Percentiles rank a stretch among this genome's conserved stretches.
Conservation (phyloP, 1,140 invertebrate genomes). For the Orussus abietinus region DNA sequence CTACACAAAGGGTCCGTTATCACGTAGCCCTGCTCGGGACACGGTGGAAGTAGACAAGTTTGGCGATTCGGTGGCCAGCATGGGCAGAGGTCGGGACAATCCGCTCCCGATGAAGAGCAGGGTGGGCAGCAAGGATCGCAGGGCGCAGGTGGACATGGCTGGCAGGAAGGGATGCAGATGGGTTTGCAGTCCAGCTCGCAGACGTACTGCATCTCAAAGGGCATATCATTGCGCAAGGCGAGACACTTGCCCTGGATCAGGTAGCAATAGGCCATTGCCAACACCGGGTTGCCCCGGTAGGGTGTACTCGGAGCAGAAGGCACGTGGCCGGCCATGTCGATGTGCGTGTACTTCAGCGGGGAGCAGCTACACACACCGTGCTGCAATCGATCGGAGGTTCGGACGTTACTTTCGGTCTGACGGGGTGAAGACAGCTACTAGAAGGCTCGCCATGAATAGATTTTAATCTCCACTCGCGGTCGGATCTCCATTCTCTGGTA, state of each 20-base stretch:
- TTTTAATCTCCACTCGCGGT: too few species aligned
- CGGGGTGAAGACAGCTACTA: too few species aligned
- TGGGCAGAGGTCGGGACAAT: slow-evolving; percentile 2
- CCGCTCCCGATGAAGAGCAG: slow-evolving; percentile 10
- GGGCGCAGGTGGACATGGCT: not conserved
- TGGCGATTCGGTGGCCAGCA: slow-evolving; percentile 1
- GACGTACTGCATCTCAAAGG: slow-evolving; percentile 34
- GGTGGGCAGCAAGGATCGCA: slow-evolving; percentile 14
- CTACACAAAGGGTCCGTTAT: slow-evolving; percentile 23
- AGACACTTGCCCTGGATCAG: slow-evolving; percentile 43
- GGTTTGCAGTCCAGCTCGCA: slow-evolving; percentile 32
- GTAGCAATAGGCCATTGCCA: slow-evolving; percentile 41
- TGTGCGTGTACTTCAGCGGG: slow-evolving; percentile 45
- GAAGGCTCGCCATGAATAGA: too few species aligned
- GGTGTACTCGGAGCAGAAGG: slow-evolving; percentile 18
- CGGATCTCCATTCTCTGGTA: too few species aligned
- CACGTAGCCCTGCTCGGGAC: slow-evolving; percentile 16
- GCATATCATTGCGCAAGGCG: slow-evolving; percentile 30
- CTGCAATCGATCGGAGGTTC: slow-evolving; percentile 34
- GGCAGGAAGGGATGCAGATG: slow-evolving; percentile 17
- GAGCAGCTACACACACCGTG: slow-evolving; percentile 39
- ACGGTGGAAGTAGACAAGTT: slow-evolving; percentile 7
- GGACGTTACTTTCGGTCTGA: too few species aligned
- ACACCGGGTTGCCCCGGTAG: slow-evolving; percentile 39
- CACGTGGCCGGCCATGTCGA: slow-evolving; percentile 35